Evolutionary conservation across 2,113 vertebrate genomes (phyloP).

Genomic region (Apteryx owenii): DNA sequence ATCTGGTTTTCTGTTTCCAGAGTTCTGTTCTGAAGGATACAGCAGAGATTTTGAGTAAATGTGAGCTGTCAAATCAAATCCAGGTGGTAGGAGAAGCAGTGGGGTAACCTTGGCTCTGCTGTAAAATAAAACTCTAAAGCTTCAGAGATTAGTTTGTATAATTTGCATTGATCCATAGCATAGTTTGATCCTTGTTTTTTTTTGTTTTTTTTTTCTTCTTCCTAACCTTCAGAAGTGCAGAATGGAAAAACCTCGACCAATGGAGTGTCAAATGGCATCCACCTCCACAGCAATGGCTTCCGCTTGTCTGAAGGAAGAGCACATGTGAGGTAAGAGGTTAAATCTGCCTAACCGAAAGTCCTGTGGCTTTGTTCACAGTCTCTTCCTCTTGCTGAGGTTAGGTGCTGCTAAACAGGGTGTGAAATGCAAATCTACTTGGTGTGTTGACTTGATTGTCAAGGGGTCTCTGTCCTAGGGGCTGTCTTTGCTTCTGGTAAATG

Average conservation of each 20-base stretch:
- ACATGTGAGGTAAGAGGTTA: slow-evolving; percentile 76
- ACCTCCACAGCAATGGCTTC: slow-evolving; percentile 89
- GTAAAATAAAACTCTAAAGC: background rate
- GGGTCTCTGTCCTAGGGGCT: background rate
- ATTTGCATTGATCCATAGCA: fast-evolving
- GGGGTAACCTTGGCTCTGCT: background rate
- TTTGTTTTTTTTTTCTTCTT: too few relatives aligned
- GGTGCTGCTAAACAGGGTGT: background rate
- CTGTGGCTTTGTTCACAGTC: fast-evolving
- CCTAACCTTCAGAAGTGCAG: slow-evolving; percentile 83
- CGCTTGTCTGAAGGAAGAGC: slow-evolving; percentile 80
- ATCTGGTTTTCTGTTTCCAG: background rate
- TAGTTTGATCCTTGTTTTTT: fast-evolving
- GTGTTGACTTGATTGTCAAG: background rate
- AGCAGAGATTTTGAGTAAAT: background rate
- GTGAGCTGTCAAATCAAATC: background rate
- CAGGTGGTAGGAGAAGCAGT: background rate
- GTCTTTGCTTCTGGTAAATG: background rate
- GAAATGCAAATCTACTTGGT: background rate
- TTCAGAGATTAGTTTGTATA: background rate
- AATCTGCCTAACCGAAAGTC: background rate
- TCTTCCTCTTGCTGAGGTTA: background rate
- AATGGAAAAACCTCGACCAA: slow-evolving; percentile 93
- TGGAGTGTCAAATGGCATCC: slow-evolving; percentile 90
- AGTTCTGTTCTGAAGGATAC: background rate